These are phyloP conservation scores for Dendropsophus ebraccatus DNA, from an alignment of 2,113 vertebrate species.

Conservation along the genomic window DNA sequence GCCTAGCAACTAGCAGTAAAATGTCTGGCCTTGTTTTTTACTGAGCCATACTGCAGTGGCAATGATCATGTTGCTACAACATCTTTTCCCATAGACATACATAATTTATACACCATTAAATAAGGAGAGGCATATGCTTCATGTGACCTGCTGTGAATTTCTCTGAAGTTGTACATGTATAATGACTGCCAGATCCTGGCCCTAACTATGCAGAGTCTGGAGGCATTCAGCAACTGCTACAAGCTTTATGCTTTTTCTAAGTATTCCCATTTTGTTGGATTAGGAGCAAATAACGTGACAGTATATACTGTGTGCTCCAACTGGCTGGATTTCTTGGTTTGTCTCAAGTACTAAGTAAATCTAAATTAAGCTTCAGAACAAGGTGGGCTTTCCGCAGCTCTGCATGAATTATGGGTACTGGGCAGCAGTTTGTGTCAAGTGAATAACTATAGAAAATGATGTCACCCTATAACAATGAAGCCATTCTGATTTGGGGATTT, in stretches of 20 bases:
- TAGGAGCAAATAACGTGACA: conserved; percentile 52
- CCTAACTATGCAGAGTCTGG: conserved; percentile 33
- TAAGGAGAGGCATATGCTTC: conserved; percentile 18
- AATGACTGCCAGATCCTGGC: conserved; percentile 16
- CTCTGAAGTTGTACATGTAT: conserved; percentile 53
- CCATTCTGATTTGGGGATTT: conserved; percentile 18
- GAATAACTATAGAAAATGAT: conserved; percentile 40
- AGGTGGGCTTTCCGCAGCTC: conserved; percentile 60
- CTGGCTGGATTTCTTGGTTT: conserved; percentile 58
- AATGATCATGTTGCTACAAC: conserved; percentile 7
- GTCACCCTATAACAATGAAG: conserved; percentile 18
- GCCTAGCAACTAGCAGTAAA: conserved; percentile 6
- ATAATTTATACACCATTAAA: conserved; percentile 16
- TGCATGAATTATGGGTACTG: conserved; percentile 58
- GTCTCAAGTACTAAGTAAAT: conserved; percentile 64
- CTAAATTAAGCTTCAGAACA: conserved; percentile 56
- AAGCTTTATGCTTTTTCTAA: conserved; percentile 27
- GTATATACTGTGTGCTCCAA: conserved; percentile 58
- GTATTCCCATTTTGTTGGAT: conserved; percentile 47
- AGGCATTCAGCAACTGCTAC: conserved; percentile 52
- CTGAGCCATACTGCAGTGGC: not conserved
- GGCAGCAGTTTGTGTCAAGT: conserved; percentile 45
- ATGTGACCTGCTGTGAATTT: conserved; percentile 11
- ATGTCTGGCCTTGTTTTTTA: not conserved
- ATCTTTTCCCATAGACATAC: not conserved